Evolutionary conservation across 1,140 invertebrate genomes (phyloP).

Genomic region (Pseudomyrmex sp.): DNA sequence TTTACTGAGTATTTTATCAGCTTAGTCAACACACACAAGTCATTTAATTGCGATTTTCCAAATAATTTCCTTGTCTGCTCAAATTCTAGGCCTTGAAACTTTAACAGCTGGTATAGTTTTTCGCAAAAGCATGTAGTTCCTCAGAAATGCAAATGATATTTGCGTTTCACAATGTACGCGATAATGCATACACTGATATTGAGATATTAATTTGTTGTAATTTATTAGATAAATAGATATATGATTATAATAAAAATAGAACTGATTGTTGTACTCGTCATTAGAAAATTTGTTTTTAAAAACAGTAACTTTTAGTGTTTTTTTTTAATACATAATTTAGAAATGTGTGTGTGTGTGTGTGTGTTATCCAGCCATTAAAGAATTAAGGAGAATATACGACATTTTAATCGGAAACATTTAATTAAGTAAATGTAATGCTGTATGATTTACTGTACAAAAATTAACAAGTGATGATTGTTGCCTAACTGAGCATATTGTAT

Average conservation of each 20-base stretch:
- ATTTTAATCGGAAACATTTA: constrained; percentile 11
- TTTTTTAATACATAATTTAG: background rate
- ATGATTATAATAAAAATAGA: background rate
- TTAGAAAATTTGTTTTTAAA: constrained; percentile 1
- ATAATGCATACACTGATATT: background rate
- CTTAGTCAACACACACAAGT: constrained; percentile 49
- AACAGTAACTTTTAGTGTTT: background rate
- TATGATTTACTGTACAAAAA: constrained; percentile 40
- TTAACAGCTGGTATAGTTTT: constrained; percentile 32
- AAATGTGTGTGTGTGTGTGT: too few species aligned
- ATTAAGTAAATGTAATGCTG: constrained; percentile 32
- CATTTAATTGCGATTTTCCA: constrained; percentile 22
- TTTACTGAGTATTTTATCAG: constrained; percentile 44
- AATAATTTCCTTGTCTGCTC: constrained; percentile 22
- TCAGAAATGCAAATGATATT: too few species aligned
- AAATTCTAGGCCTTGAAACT: constrained; percentile 34
- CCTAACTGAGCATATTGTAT: constrained; percentile 32
- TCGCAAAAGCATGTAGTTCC: too few species aligned
- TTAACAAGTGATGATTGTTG: constrained; percentile 36
- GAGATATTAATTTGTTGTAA: constrained; percentile 1
- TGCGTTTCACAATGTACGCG: too few species aligned
- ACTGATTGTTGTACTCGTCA: too few species aligned
- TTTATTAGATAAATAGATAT: background rate
- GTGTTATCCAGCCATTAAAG: constrained; percentile 39
- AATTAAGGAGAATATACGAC: constrained; percentile 35